These are phyloP conservation scores for Megaustenia siamemsis DNA, from an alignment of 2,888 invertebrate genomes.

Conservation along the genomic window DNA sequence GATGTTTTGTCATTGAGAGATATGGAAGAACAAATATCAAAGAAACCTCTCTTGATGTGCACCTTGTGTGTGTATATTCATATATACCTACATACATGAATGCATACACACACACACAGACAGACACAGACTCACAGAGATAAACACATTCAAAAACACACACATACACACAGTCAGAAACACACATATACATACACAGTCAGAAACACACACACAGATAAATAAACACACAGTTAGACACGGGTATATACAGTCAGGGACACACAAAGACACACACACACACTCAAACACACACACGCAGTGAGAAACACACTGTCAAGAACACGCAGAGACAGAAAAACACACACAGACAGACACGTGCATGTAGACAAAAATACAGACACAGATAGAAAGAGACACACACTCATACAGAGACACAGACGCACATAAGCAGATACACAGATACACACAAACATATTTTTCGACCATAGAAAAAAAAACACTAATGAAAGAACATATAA, in stretches of 20 bases:
- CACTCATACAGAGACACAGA: slow-evolving; percentile 32
- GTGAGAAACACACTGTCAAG: not conserved
- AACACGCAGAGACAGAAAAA: not conserved
- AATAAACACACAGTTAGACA: not conserved
- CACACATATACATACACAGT: too few relatives aligned
- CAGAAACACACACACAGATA: not conserved
- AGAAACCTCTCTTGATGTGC: too few relatives aligned
- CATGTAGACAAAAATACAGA: not conserved
- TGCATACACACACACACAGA: too few relatives aligned
- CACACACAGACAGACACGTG: slow-evolving; percentile 30
- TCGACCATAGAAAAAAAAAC: not conserved
- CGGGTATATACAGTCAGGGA: not conserved
- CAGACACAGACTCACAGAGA: too few relatives aligned
- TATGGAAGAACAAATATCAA: too few relatives aligned
- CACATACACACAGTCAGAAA: too few relatives aligned
- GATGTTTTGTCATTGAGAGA: too few relatives aligned
- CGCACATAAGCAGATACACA: slow-evolving; percentile 33
- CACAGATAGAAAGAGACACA: slow-evolving; percentile 14
- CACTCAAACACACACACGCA: not conserved
- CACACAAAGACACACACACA: slow-evolving; percentile 25
- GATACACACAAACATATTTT: not conserved
- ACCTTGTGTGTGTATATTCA: too few relatives aligned
- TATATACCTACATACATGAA: too few relatives aligned
- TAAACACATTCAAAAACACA: too few relatives aligned
- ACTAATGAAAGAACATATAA: too few relatives aligned